Conservation (phyloP, 1,140 invertebrate genomes). For the Myzus persicae region DNA sequence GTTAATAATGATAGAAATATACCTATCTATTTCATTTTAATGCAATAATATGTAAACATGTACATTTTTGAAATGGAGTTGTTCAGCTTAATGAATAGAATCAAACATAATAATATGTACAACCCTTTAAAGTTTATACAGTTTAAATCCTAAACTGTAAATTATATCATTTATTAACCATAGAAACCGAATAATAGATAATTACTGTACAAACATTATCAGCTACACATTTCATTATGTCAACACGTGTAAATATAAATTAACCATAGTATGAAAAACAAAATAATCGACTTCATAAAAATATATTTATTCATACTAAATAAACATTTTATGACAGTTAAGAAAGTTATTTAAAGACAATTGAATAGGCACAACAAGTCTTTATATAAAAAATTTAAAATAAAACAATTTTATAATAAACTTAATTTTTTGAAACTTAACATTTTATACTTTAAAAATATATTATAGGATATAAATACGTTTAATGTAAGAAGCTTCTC, state of each 20-base stretch:
- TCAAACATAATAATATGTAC: no score
- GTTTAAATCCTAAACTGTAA: not conserved
- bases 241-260: not conserved
- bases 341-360: no score
- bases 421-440: not conserved
- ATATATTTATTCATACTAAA: no score
- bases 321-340: no score
- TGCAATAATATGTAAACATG: not conserved
- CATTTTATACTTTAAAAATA: not conserved
- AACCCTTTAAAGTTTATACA: not conserved
- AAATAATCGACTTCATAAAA: not conserved
- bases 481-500: not conserved
- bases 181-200: not conserved
- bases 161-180: not conserved
- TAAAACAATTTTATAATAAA: not conserved
- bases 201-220: not conserved
- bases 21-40: no score
- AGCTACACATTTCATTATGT: not conserved
- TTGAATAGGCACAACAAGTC: not conserved
- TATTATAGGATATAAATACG: not conserved
- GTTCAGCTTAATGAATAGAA: not conserved
- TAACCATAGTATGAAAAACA: not conserved
- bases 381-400: not conserved
- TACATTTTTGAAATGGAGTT: not conserved
- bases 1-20: no score